Percentiles rank a stretch among this genome's conserved stretches.
Conservation (phyloP, 30 jellyfish, hydroid and myxozoan species). For the Clytia hemisphaerica region DNA sequence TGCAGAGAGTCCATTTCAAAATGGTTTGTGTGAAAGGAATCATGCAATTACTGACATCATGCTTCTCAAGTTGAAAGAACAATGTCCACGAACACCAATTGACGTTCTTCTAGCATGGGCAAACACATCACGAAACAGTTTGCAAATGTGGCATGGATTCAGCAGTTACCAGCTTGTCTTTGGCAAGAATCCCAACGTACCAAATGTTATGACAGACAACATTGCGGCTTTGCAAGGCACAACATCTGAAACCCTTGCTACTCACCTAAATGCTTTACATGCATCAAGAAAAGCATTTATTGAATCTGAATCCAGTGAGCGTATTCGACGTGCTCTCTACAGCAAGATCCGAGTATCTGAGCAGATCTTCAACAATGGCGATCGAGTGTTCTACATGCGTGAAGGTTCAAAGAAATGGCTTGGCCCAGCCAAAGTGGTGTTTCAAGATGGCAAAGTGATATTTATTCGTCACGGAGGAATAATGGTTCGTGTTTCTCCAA, state of each 20-base stretch:
- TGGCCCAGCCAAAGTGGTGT: slow-evolving; percentile 38
- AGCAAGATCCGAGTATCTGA: slow-evolving; percentile 18
- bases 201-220: too few relatives aligned
- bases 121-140: slow-evolving; percentile 28
- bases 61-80: slow-evolving; percentile 8
- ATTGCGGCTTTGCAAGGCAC: too few relatives aligned
- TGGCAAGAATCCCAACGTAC: slow-evolving; percentile 34
- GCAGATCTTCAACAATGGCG: slow-evolving; percentile 24
- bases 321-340: slow-evolving; percentile 35
- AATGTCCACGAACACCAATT: too few relatives aligned
- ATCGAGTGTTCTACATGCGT: slow-evolving; percentile 35
- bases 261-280: slow-evolving; percentile 41
- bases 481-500: slow-evolving; percentile 8
- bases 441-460: slow-evolving; percentile 17
- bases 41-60: slow-evolving; percentile 15
- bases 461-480: slow-evolving; percentile 12
- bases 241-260: slow-evolving; percentile 24
- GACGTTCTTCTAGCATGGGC: slow-evolving; percentile 26
- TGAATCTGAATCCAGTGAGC: slow-evolving; percentile 35
- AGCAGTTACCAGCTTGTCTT: slow-evolving; percentile 27
- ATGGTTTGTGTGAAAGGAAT: slow-evolving; percentile 25
- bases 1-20: slow-evolving; percentile 21
- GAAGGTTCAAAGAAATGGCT: slow-evolving; percentile 25
- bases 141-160: slow-evolving; percentile 26
- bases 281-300: slow-evolving; percentile 21